Conservation (phyloP, 1,140 invertebrate species). For the Centruroides vittatus region DNA sequence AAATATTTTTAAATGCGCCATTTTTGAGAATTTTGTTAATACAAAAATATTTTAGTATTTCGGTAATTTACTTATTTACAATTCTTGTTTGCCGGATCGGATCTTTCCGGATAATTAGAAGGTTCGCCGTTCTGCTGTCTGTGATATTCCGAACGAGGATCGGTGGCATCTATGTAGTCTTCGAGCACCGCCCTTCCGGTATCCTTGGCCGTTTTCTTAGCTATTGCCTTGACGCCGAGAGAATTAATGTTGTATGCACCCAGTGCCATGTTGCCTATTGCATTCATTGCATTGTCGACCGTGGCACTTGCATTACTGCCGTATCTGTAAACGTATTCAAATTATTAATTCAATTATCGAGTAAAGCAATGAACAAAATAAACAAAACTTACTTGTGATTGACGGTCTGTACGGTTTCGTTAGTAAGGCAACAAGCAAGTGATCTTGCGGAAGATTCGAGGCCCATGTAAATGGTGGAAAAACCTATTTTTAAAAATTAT, state of each 20-base stretch:
- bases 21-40: no score
- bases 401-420: conserved; percentile 53
- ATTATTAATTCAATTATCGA: no score
- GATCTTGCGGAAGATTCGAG: conserved; percentile 49
- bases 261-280: conserved; percentile 45
- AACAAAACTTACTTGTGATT: conserved; percentile 42
- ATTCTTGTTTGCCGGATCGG: no score
- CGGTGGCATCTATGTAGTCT: conserved; percentile 21
- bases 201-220: conserved; percentile 46
- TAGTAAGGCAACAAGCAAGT: conserved; percentile 43
- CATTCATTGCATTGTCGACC: conserved; percentile 41
- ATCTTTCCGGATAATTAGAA: no score
- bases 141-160: not conserved
- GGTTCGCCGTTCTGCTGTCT: not conserved
- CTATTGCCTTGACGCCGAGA: conserved; percentile 45
- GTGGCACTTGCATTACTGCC: conserved; percentile 41
- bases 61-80: no score
- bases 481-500: conserved; percentile 26
- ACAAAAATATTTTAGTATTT: no score
- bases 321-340: conserved; percentile 34
- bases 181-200: conserved; percentile 43
- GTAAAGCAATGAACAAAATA: not conserved
- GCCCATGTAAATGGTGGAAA: conserved; percentile 47
- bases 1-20: no score
- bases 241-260: conserved; percentile 43